Base-by-base conservation (phyloP, 2,888 invertebrate genomes). In the Netelia fuscicornis region DNA sequence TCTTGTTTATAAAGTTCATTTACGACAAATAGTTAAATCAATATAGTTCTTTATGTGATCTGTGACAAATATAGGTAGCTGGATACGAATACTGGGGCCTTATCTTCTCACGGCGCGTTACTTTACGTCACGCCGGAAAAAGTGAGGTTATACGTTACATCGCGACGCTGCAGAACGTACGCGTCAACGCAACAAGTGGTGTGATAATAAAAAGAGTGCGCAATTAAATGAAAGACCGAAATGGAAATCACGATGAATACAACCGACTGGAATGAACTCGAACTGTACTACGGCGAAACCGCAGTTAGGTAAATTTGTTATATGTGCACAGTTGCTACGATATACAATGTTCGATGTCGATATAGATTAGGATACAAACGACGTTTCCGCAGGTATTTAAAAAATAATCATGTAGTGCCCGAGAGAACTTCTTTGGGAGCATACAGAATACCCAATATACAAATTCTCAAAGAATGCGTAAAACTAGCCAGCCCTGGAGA, bases 301-400 rank as follows among this genome's bases (percentile, higher is more conserved):
- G 64, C 30, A 3, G 64, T 37, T 37, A 2, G 37, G 64, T 64
- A 64, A 64, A n/a, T 64, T n/a, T 37, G 9, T 64, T 64, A 30
- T 62, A 5, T n/a, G 13, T 64, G 1, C 10, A 60, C 30, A 2
- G 9, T 58, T 20, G 11, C 13, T 48, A 11, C 48, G 13, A 13
- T 48, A 48, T 48, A 2, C 3, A 10, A 48, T 10, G 1, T 48
- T 8, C 48, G 48, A 48, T 48, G 13, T 3, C 68, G 17, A 70
- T 54, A 11, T 54, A 17, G 8, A 6, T 30, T n/a, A 70, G n/a
- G 17, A 68, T 13, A 23, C 8, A 20, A n/a, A 42, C 20, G 2
- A 42, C 37, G 42, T 68, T 67, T 68, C 17, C 13, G 58, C 56
- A 77, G 77, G 42, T 77, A 44, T 77, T 56, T 77, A 2, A 56